phyloP scores from a whole-genome alignment of 1,140 invertebrate genomes.

The Drosophila azteca region DNA sequence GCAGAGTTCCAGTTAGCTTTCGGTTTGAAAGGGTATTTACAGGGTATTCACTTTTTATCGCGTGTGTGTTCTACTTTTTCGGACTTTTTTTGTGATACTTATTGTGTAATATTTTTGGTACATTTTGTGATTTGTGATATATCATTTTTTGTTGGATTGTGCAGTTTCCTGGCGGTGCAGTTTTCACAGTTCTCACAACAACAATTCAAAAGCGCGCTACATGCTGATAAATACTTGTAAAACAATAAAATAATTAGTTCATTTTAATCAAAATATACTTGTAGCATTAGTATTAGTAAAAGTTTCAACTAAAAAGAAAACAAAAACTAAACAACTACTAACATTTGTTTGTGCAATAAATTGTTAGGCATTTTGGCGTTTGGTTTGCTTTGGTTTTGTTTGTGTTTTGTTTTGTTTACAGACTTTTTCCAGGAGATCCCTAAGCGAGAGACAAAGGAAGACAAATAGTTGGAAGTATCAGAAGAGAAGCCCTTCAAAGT shows the following conservation, averaged over 20 bases:
- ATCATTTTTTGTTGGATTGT: conserved; percentile 9
- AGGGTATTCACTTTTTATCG: no score
- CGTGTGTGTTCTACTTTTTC: no score
- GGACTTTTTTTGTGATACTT: not conserved
- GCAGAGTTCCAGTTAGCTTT: conserved; percentile 16
- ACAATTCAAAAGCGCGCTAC: conserved; percentile 64
- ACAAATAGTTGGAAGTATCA: no score
- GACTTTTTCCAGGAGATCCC: not conserved
- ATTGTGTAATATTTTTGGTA: not conserved
- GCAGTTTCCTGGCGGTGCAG: conserved; percentile 45
- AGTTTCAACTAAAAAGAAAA: not conserved
- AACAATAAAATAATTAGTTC: not conserved
- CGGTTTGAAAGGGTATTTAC: no score
- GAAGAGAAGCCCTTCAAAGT: no score
- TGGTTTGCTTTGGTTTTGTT: not conserved
- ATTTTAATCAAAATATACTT: not conserved
- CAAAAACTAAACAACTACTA: not conserved
- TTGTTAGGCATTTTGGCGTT: conserved; percentile 16
- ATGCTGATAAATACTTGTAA: conserved; percentile 35
- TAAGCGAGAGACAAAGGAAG: no score
- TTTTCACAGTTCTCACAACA: conserved; percentile 51
- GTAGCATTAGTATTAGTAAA: conserved; percentile 11
- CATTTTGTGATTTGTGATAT: conserved; percentile 4
- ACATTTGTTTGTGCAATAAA: conserved; percentile 17
- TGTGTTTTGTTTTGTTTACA: no score